Conservation (phyloP, 2,797 vertebrate genomes). For the Sarcoramphus papa region DNA sequence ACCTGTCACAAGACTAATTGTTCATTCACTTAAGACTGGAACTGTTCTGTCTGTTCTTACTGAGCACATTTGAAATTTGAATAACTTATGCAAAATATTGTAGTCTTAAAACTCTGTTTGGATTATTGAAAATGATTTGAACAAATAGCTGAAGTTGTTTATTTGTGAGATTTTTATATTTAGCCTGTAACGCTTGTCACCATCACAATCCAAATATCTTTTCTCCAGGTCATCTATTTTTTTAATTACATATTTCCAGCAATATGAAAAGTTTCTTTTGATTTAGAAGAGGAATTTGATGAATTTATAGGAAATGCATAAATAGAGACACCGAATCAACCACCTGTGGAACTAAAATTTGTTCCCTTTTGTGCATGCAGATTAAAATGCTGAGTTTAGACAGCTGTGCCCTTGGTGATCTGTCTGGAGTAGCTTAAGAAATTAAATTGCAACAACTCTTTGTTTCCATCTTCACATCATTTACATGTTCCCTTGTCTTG, state of each 20-base stretch:
- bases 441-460: not conserved
- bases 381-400: not conserved
- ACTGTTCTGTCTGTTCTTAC: not conserved
- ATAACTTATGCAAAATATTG: not conserved
- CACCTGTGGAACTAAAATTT: not conserved
- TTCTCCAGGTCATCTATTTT: not conserved
- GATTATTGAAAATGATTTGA: not conserved
- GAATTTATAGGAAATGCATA: not conserved
- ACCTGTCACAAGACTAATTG: not conserved
- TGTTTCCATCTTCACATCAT: not conserved
- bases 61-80: not conserved
- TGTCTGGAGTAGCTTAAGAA: not conserved
- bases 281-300: not conserved
- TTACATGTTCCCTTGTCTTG: not conserved
- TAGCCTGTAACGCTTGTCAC: not conserved
- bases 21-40: not conserved
- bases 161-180: not conserved
- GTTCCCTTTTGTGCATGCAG: not conserved
- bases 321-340: not conserved
- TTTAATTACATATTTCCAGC: not conserved
- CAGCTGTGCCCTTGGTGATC: not conserved
- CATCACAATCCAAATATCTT: not conserved
- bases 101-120: not conserved
- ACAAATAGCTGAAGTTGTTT: not conserved
- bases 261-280: not conserved